These are phyloP conservation scores for Mormyrus proboscirostris DNA, from an alignment of 2,797 vertebrate genomes.

Conservation along the genomic window DNA sequence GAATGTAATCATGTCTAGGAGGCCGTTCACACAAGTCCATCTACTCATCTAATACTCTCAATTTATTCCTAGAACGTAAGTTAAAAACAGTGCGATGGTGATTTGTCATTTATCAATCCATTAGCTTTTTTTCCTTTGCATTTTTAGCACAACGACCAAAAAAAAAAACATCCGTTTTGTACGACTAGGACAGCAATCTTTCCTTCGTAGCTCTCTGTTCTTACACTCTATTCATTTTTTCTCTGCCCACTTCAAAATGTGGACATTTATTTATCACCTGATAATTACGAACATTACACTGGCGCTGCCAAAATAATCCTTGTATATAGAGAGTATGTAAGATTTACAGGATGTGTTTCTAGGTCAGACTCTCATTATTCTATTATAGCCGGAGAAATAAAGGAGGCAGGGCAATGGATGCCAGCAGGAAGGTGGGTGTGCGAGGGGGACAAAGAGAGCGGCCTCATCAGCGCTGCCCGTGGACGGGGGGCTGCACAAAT, in stretches of 20 bases:
- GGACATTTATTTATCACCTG: neutral
- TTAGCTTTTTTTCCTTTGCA: neutral
- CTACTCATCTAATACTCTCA: neutral
- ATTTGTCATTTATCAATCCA: neutral
- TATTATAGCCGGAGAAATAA: neutral
- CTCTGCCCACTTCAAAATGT: neutral
- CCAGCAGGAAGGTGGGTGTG: neutral
- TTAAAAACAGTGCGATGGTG: neutral
- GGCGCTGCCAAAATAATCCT: neutral
- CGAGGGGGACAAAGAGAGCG: neutral
- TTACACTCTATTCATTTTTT: neutral
- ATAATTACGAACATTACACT: neutral
- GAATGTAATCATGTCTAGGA: neutral
- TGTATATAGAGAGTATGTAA: neutral
- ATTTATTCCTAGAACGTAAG: neutral
- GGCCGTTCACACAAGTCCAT: neutral
- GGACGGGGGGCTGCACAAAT: neutral
- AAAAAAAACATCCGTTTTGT: neutral
- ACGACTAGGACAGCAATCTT: too few relatives aligned
- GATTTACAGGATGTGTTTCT: neutral
- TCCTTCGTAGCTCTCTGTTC: neutral
- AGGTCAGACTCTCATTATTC: conserved; percentile 6
- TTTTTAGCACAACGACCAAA: neutral
- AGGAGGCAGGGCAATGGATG: neutral
- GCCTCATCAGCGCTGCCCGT: neutral